phyloP scores from a whole-genome alignment of 2,797 vertebrate genomes.

The Lutjanus campechanus region DNA sequence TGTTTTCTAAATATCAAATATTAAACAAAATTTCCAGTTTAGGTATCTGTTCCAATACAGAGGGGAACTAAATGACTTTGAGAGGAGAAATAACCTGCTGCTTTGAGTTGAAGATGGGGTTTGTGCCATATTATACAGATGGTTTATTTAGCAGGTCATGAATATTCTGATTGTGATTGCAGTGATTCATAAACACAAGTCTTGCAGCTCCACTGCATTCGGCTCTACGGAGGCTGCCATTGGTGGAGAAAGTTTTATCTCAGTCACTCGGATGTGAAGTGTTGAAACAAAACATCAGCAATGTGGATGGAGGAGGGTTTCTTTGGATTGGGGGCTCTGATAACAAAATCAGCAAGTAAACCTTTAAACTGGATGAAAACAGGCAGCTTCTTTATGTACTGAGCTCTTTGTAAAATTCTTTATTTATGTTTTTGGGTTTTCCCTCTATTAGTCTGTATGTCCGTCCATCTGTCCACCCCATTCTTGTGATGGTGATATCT shows the following conservation, averaged over 20 bases:
- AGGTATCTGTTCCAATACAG: background rate
- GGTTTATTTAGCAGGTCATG: slow-evolving; percentile 40
- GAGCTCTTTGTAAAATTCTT: background rate
- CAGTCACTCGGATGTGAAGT: slow-evolving; percentile 30
- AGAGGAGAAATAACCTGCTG: background rate
- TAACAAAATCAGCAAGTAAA: background rate
- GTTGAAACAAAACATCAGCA: background rate
- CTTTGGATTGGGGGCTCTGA: too few species aligned
- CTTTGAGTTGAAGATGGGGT: background rate
- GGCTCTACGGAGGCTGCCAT: background rate
- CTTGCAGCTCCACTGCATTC: slow-evolving; percentile 1
- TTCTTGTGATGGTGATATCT: too few species aligned
- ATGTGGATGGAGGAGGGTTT: rapidly evolving
- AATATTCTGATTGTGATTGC: slow-evolving; percentile 46
- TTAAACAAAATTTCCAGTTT: background rate
- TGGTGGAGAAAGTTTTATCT: slow-evolving; percentile 21
- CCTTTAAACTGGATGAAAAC: background rate
- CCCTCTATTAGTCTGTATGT: too few species aligned
- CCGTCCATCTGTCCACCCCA: too few species aligned
- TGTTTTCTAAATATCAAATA: background rate
- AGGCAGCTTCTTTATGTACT: background rate
- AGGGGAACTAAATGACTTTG: background rate
- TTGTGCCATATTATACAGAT: slow-evolving; percentile 10
- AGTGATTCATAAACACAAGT: slow-evolving; percentile 9
- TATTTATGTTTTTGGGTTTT: too few species aligned